A percentile compares a stretch with the other conserved stretches of the same genome.
phyloP scores from a whole-genome alignment of 2,797 vertebrate species.

The Sphaeramia orbicularis region DNA sequence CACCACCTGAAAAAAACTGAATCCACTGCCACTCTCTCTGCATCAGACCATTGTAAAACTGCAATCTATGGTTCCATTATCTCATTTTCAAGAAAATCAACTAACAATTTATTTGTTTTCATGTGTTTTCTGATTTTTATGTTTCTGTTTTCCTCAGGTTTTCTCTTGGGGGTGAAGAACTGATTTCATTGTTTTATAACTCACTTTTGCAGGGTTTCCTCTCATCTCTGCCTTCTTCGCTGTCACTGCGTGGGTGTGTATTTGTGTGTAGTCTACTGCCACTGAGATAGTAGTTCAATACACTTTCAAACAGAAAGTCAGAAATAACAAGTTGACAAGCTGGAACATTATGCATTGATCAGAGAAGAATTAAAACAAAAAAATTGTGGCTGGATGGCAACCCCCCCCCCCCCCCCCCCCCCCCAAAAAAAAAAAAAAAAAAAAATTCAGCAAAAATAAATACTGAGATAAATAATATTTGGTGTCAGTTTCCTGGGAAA shows the following conservation, averaged over 20 bases:
- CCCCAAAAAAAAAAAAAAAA: no score
- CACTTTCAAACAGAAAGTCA: conserved; percentile 32
- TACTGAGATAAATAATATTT: conserved; percentile 3
- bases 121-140: conserved; percentile 5
- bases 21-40: conserved; percentile 24
- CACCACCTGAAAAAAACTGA: conserved; percentile 40
- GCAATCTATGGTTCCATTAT: conserved; percentile 20
- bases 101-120: conserved; percentile 1
- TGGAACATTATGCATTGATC: conserved; percentile 12
- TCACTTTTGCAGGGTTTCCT: conserved; percentile 38
- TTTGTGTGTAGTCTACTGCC: conserved; percentile 48
- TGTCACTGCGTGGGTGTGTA: conserved; percentile 44
- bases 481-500: conserved; percentile 12
- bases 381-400: conserved; percentile 5
- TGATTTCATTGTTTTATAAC: conserved; percentile 37
- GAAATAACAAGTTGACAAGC: conserved; percentile 37
- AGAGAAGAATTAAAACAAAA: conserved; percentile 16
- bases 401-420: no score
- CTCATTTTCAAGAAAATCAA: conserved; percentile 30
- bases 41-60: conserved; percentile 25
- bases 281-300: conserved; percentile 37
- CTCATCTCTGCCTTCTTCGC: conserved; percentile 23
- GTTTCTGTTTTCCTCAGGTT: conserved; percentile 22
- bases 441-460: conserved; percentile 2
- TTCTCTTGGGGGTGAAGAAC: conserved; percentile 16